Conservation (phyloP, 1,140 invertebrate genomes). For the Apis cerana region DNA sequence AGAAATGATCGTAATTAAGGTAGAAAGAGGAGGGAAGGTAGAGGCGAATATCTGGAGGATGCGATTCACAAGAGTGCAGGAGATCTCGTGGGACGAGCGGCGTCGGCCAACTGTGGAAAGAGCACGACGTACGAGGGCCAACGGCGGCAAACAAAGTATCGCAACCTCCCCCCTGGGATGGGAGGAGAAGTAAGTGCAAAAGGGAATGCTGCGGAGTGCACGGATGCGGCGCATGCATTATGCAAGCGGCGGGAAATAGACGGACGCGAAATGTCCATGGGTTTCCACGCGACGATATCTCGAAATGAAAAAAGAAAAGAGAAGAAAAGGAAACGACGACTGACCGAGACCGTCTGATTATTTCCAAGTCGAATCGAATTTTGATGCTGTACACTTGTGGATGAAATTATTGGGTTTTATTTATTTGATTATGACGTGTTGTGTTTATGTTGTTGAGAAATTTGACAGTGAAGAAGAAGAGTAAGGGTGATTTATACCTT, state of each 20-base stretch:
- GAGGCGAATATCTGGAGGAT: not conserved
- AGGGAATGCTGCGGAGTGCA: constrained; percentile 47
- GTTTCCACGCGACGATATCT: constrained; percentile 23
- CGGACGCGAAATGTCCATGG: constrained; percentile 51
- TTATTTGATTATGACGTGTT: too few species aligned
- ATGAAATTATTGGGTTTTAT: too few species aligned
- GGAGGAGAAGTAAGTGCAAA: constrained; percentile 57
- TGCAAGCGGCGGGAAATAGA: constrained; percentile 65
- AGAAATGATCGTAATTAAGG: constrained; percentile 10
- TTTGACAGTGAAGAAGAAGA: too few species aligned
- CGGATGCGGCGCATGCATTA: constrained; percentile 64
- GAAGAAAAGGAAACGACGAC: constrained; percentile 29
- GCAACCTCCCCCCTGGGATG: constrained; percentile 44
- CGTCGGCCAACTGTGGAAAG: constrained; percentile 51
- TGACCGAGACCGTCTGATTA: not conserved
- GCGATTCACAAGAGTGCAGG: constrained; percentile 9
- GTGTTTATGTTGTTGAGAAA: too few species aligned
- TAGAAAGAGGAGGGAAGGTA: constrained; percentile 10
- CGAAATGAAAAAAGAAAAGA: constrained; percentile 32
- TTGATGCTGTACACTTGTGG: not conserved
- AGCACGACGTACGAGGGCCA: constrained; percentile 15
- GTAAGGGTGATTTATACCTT: too few species aligned
- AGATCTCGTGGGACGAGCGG: constrained; percentile 45
- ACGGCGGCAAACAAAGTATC: constrained; percentile 55
- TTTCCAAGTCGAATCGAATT: not conserved